Evolutionary conservation across 1,140 invertebrate genomes (phyloP), one percentile per base, ranked within the genome.

Genomic region (Ceratosolen fusciceps): DNA sequence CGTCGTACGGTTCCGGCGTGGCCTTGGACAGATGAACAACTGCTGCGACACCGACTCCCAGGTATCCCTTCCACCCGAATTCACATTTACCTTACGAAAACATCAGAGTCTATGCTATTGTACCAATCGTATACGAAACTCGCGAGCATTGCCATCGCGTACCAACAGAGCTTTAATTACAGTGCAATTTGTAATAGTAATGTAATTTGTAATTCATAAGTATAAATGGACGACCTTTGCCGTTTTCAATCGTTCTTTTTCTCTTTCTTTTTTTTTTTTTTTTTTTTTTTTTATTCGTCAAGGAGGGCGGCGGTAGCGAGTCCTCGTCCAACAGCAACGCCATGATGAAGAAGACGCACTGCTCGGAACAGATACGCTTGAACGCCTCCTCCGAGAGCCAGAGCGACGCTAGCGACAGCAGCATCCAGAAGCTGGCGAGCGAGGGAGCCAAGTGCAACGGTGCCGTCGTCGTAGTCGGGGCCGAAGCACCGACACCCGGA

Each of bases 21-120:
- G 82, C 54, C 87, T 87, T 56, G 84, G 82, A 74, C 85, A 87
- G 76, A 49, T 86, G 60, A 89, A 83, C 82, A 89, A 86, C 73
- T 89, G 87, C 60, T 89, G 87, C 31, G 93, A 94, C 74, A 93
- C 92, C 0, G 94, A 95, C 85, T 94, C 93, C 26, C 94, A 95
- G 85, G 93, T 93, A 83, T 86, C n/a, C n/a, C n/a, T n/a, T n/a
- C n/a, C n/a, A n/a, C n/a, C n/a, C n/a, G n/a, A n/a, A n/a, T n/a
- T n/a, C n/a, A n/a, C n/a, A n/a, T n/a, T n/a, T n/a, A n/a, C n/a
- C n/a, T n/a, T n/a, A n/a, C n/a, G n/a, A n/a, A n/a, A n/a, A n/a
- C n/a, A n/a, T n/a, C n/a, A n/a, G n/a, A n/a, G n/a, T n/a, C n/a
- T n/a, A n/a, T n/a, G n/a, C n/a, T n/a, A n/a, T n/a, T n/a, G n/a